Base-by-base conservation (phyloP, 2,797 vertebrate species). In the Gymnocypris eckloni region DNA sequence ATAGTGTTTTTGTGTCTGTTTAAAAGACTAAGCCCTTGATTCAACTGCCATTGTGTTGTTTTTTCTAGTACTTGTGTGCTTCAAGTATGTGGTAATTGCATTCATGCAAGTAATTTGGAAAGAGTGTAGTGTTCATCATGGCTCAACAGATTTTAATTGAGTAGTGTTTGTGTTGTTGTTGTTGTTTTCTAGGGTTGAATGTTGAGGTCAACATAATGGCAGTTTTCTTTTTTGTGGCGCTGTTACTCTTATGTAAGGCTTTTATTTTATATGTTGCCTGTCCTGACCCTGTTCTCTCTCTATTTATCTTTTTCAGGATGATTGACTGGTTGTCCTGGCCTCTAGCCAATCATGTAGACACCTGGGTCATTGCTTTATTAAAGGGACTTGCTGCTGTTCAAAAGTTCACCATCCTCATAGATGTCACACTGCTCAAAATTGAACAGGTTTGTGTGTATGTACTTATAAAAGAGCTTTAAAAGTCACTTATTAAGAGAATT, bases 281-380 rank as follows among this genome's bases (percentile, higher is more conserved):
- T 59, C 48, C 37, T 86, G 37, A 69, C 70, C 59, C 45, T 79
- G 56, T 54, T 79, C 25, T 83, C 22, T n/a, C 45, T 73, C 41
- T 69, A 5, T 33, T 33, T 41, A 2, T 80, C 6, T 69, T n/a
- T 82, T 71, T 90, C 92, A 97, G 97, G 93, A 99, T 99, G 98
- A 99, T 99, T 88, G 98, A 98, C 92, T 99, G 98, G 98, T 94
- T 99, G 1, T 99, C 98, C 43, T 99, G 98, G 98, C 98, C 98
- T 45, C 91, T 99, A 91, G 98, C 98, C 87, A 97, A 98, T 88
- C 97, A 99, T n/a, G 97, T 99, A 83, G 98, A 99, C 84, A 99
- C 96, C 0, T 99, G 98, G 98, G 96, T 99, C 91, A 98, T 98
- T 79, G 97, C 98, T 78, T 94, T 99, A 54, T 93, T 99, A 75